phyloP scores from a whole-genome alignment of 2,113 vertebrate species.

The Hemicordylus capensis region DNA sequence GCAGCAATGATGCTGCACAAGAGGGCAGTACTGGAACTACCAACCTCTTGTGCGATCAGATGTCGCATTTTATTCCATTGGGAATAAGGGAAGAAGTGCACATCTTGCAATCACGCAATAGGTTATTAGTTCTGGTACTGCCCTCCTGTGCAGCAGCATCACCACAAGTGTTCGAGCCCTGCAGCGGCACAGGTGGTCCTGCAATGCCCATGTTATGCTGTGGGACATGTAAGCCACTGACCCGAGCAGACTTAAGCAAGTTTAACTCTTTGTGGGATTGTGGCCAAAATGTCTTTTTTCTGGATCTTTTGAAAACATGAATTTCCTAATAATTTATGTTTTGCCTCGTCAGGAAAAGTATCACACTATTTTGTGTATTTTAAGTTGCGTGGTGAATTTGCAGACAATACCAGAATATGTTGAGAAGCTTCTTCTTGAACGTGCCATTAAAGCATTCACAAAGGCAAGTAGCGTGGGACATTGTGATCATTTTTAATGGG shows the following conservation, averaged over 20 bases:
- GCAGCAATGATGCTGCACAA: too few relatives aligned
- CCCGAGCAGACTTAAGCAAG: not conserved
- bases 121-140: too few relatives aligned
- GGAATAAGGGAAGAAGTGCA: too few relatives aligned
- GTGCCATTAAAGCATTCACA: constrained; percentile 89
- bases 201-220: too few relatives aligned
- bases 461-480: constrained; percentile 76
- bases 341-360: constrained; percentile 80
- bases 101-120: too few relatives aligned
- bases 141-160: too few relatives aligned
- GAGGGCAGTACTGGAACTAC: too few relatives aligned
- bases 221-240: too few relatives aligned
- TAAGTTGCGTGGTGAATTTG: constrained; percentile 88
- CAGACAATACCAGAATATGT: constrained; percentile 80
- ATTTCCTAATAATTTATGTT: constrained; percentile 37
- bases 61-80: too few relatives aligned
- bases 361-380: constrained; percentile 89
- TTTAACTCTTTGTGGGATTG: not conserved
- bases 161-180: too few relatives aligned
- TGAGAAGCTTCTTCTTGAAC: constrained; percentile 84
- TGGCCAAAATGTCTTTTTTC: not conserved
- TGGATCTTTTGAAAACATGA: constrained; percentile 9
- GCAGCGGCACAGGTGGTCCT: too few relatives aligned
- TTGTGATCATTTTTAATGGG: not conserved
- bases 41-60: too few relatives aligned